phyloP scores from a whole-genome alignment of 1,140 invertebrate genomes.

The Pomacea maculata region DNA sequence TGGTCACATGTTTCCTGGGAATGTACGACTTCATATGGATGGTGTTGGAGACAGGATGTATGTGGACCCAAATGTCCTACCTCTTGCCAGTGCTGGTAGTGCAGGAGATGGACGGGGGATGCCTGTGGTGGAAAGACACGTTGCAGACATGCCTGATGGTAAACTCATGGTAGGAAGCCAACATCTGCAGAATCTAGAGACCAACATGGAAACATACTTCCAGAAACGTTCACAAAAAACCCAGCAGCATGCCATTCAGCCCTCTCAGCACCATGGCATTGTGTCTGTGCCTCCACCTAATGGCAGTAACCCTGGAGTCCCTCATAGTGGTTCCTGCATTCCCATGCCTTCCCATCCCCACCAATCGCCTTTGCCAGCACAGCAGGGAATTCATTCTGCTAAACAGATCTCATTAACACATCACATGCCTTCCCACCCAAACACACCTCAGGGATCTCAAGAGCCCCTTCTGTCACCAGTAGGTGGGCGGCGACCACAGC shows the following conservation, averaged over 20 bases:
- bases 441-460: neutral
- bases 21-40: neutral
- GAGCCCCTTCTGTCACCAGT: conserved; percentile 15
- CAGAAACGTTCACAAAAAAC: conserved; percentile 27
- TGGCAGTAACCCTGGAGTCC: neutral
- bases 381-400: neutral
- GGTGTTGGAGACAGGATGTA: neutral
- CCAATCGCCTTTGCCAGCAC: conserved; percentile 5
- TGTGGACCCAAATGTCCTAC: neutral
- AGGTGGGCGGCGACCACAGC: conserved; percentile 24
- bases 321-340: neutral
- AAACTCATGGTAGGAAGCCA: conserved; percentile 23
- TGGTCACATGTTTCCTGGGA: neutral
- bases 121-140: neutral
- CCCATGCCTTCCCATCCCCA: conserved; percentile 5
- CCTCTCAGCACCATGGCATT: neutral
- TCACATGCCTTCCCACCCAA: neutral
- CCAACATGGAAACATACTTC: conserved; percentile 50
- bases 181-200: conserved; percentile 45
- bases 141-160: neutral
- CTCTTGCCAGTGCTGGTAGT: neutral
- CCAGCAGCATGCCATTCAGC: conserved; percentile 12
- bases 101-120: neutral
- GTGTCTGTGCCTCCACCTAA: neutral
- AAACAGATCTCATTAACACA: neutral